Evolutionary conservation across 2,797 vertebrate species (phyloP).

Genomic region (Sebastes melanostomus): DNA sequence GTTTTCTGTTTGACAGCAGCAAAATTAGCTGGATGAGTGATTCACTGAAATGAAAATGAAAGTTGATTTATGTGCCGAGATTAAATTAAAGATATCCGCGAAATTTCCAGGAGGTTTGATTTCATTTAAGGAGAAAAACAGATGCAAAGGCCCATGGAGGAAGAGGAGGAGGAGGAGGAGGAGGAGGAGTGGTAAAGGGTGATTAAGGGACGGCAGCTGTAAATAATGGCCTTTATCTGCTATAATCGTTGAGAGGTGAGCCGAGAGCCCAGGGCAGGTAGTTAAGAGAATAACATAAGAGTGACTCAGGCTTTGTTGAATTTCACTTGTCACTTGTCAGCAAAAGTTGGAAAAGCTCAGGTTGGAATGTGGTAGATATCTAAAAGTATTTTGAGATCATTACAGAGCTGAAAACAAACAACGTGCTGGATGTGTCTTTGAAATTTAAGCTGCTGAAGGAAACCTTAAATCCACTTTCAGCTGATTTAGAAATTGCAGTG

Average conservation of each 20-base stretch:
- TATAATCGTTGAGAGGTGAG: neutral
- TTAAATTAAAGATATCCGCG: neutral
- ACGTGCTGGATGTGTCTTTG: slow-evolving; percentile 6
- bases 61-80: neutral
- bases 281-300: neutral
- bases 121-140: neutral
- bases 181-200: neutral
- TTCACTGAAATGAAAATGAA: neutral
- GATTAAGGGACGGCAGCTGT: slow-evolving; percentile 7
- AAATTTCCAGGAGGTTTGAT: neutral
- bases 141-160: neutral
- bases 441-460: slow-evolving; percentile 22
- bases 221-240: slow-evolving; percentile 19
- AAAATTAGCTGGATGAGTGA: neutral
- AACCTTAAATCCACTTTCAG: slow-evolving; percentile 11
- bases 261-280: neutral
- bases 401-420: slow-evolving; percentile 5
- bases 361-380: neutral
- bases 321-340: slow-evolving; percentile 3
- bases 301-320: neutral
- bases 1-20: neutral
- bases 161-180: neutral
- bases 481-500: slow-evolving; percentile 10
- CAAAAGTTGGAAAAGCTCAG: neutral
- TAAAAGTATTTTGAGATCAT: slow-evolving; percentile 7